Evolutionary conservation across 2,113 vertebrate species (phyloP).

Genomic region (Entomyzon cyanotis): DNA sequence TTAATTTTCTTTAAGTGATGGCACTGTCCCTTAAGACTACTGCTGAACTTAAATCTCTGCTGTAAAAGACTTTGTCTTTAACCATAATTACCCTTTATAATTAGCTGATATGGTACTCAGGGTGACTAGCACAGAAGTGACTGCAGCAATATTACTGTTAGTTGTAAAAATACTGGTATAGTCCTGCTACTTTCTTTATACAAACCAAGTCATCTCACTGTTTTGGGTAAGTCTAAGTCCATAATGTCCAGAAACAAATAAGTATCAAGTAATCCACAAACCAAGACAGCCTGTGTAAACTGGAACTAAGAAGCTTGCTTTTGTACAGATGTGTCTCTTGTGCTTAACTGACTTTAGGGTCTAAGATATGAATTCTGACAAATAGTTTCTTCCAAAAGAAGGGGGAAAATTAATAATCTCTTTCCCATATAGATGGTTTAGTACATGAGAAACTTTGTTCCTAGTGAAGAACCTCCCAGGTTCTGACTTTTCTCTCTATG

Average conservation of each 20-base stretch:
- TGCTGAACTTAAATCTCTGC: background rate
- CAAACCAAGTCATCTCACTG: background rate
- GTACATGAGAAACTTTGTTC: background rate
- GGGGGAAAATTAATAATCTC: background rate
- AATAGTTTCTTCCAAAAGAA: background rate
- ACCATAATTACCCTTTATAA: background rate
- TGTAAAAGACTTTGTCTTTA: background rate
- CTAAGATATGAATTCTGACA: background rate
- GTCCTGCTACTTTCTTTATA: background rate
- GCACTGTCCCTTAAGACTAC: background rate
- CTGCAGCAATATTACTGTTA: background rate
- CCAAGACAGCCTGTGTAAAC: background rate
- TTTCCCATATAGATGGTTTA: background rate
- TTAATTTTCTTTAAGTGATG: conserved; percentile 8
- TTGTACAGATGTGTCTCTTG: background rate
- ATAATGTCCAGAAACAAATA: background rate
- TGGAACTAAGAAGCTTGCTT: background rate
- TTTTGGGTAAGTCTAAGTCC: background rate
- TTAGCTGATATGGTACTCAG: background rate
- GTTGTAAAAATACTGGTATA: background rate
- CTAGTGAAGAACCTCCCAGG: background rate
- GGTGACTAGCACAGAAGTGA: background rate
- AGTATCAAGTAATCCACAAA: background rate
- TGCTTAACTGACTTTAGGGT: background rate
- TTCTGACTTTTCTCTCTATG: background rate